These are phyloP conservation scores for Dasysyrphus albostriatus DNA, from an alignment of 2,888 invertebrate genomes.

Conservation along the genomic window DNA sequence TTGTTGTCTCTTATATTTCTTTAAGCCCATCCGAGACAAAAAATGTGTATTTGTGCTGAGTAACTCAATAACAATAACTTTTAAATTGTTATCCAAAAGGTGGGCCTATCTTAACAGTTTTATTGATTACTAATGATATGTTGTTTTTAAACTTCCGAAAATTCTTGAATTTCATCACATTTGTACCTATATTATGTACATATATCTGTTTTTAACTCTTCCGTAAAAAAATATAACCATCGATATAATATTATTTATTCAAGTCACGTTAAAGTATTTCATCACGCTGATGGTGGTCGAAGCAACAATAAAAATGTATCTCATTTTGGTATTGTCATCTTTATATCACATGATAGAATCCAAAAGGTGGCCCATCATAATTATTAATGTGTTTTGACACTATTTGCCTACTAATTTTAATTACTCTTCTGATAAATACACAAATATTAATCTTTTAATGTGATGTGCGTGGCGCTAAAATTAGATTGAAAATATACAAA, in stretches of 20 bases:
- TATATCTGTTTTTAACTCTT: background rate
- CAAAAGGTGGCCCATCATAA: slow-evolving; percentile 13
- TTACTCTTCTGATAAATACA: background rate
- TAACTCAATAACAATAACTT: no score
- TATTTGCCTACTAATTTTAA: slow-evolving; percentile 46
- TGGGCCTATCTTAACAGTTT: no score
- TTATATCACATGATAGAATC: slow-evolving; percentile 41
- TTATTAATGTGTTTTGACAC: slow-evolving; percentile 43
- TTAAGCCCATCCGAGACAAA: no score
- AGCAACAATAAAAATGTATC: slow-evolving; percentile 29
- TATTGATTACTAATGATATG: no score
- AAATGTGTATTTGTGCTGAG: no score
- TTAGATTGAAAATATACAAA: background rate
- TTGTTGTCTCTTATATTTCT: no score
- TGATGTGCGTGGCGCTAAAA: background rate
- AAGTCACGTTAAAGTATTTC: slow-evolving; percentile 19
- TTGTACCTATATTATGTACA: no score
- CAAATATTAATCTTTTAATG: background rate
- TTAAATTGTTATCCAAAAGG: no score
- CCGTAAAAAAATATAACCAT: background rate
- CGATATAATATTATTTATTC: background rate
- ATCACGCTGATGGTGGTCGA: slow-evolving; percentile 47
- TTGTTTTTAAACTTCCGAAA: background rate
- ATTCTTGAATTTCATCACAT: background rate
- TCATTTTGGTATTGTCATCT: slow-evolving; percentile 50